Evolutionary conservation across 2,113 vertebrate species (phyloP).

Genomic region (Xenopus borealis): DNA sequence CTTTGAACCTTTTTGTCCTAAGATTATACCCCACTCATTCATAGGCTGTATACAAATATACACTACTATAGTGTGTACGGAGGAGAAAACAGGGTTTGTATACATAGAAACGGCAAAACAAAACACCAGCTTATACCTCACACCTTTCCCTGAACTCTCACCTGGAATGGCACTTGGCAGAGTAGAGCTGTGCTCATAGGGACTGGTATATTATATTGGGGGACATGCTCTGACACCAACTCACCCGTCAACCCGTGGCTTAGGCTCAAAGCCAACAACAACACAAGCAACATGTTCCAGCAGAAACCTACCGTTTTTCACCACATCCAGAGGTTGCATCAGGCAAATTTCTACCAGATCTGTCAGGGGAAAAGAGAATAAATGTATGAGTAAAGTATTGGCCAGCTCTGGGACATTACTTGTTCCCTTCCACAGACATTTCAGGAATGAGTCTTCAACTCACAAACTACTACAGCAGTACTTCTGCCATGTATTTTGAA

Average conservation of each 20-base stretch:
- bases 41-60: no score
- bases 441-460: no score
- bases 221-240: constrained; percentile 59
- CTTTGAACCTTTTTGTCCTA: no score
- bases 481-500: no score
- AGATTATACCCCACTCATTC: no score
- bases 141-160: constrained; percentile 61
- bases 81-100: no score
- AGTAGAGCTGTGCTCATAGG: constrained; percentile 47
- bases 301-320: constrained; percentile 94
- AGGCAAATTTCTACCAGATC: constrained; percentile 97
- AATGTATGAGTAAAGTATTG: background rate
- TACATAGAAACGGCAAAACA: no score
- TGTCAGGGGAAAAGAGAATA: constrained; percentile 60
- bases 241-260: constrained; percentile 63
- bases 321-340: constrained; percentile 97
- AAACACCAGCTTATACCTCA: constrained; percentile 46
- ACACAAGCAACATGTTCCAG: constrained; percentile 65
- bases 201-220: constrained; percentile 51
- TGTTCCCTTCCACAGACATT: background rate
- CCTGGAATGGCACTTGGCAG: constrained; percentile 58
- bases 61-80: no score
- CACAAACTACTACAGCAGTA: no score
- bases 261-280: constrained; percentile 65
- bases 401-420: background rate